phyloP scores from a whole-genome alignment of 2,797 vertebrate species.

The Cryptoblepharus egeriae region DNA sequence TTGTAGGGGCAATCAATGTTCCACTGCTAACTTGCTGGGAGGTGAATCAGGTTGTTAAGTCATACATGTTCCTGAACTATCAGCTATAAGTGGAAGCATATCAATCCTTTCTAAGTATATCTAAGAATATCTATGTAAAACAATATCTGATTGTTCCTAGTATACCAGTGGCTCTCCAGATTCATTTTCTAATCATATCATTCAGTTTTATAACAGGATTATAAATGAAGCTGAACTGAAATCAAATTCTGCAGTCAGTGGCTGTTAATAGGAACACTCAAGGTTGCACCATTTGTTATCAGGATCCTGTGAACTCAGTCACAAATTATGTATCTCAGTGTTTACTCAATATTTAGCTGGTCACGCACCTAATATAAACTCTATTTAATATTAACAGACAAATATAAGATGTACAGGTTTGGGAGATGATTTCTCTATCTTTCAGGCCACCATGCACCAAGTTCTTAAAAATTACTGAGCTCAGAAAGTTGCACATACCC shows the following conservation, averaged over 20 bases:
- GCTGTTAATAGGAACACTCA: slow-evolving; percentile 78
- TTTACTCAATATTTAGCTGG: slow-evolving; percentile 96
- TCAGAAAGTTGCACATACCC: too few relatives aligned
- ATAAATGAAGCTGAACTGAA: slow-evolving; percentile 68
- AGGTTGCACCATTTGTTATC: slow-evolving; percentile 88
- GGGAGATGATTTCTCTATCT: slow-evolving; percentile 52
- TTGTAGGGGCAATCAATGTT: too few relatives aligned
- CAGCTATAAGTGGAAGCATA: slow-evolving; percentile 48
- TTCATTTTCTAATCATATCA: slow-evolving; percentile 63
- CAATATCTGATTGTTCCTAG: slow-evolving; percentile 23
- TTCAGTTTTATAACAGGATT: slow-evolving; percentile 71
- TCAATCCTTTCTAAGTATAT: slow-evolving; percentile 46
- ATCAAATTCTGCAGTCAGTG: slow-evolving; percentile 79
- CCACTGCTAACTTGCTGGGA: neutral
- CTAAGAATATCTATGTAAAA: slow-evolving; percentile 48
- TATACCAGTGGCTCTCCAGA: slow-evolving; percentile 57
- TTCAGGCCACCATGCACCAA: too few relatives aligned
- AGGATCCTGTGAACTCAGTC: slow-evolving; percentile 84
- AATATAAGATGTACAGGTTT: slow-evolving; percentile 73
- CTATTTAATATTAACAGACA: slow-evolving; percentile 98
- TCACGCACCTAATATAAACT: slow-evolving; percentile 87
- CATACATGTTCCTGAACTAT: slow-evolving; percentile 31
- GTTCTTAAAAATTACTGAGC: too few relatives aligned
- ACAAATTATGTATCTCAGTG: slow-evolving; percentile 92
- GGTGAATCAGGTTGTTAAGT: neutral